phyloP scores from a whole-genome alignment of 1,140 invertebrate genomes.

The Oncopeltus fasciatus region DNA sequence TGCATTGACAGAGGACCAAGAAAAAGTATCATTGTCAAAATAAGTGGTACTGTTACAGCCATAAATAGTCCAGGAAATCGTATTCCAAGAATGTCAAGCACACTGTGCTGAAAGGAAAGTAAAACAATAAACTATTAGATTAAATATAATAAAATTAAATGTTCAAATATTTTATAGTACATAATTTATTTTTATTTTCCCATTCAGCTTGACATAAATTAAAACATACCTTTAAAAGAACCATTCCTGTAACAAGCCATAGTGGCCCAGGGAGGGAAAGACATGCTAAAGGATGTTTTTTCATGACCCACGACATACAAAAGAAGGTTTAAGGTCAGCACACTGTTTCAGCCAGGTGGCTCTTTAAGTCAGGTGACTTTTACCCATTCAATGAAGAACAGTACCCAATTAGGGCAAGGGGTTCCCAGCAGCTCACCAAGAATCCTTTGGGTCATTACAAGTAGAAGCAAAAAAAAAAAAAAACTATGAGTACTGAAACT shows the following conservation, averaged over 20 bases:
- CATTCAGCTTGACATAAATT: neutral
- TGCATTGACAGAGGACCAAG: conserved; percentile 66
- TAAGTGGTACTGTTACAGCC: conserved; percentile 57
- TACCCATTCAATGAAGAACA: too few relatives aligned
- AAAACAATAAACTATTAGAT: neutral
- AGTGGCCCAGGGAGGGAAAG: too few relatives aligned
- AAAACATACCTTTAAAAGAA: neutral
- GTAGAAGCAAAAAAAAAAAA: too few relatives aligned
- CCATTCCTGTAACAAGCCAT: neutral
- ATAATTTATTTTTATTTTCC: conserved; percentile 50
- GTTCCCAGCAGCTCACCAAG: too few relatives aligned
- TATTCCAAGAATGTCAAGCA: conserved; percentile 63
- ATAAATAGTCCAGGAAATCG: conserved; percentile 53
- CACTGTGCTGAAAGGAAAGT: conserved; percentile 35
- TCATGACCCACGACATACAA: too few relatives aligned
- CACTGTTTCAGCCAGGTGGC: too few relatives aligned
- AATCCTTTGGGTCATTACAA: too few relatives aligned
- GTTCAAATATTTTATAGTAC: conserved; percentile 52
- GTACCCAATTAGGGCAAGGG: too few relatives aligned
- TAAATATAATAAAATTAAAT: neutral
- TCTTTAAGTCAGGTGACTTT: too few relatives aligned
- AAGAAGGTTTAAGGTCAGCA: too few relatives aligned
- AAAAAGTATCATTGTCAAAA: conserved; percentile 72
- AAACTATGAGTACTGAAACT: too few relatives aligned
- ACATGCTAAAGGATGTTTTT: too few relatives aligned